phyloP scores from a whole-genome alignment of 2,888 invertebrate species.

The Coenonympha glycerion region DNA sequence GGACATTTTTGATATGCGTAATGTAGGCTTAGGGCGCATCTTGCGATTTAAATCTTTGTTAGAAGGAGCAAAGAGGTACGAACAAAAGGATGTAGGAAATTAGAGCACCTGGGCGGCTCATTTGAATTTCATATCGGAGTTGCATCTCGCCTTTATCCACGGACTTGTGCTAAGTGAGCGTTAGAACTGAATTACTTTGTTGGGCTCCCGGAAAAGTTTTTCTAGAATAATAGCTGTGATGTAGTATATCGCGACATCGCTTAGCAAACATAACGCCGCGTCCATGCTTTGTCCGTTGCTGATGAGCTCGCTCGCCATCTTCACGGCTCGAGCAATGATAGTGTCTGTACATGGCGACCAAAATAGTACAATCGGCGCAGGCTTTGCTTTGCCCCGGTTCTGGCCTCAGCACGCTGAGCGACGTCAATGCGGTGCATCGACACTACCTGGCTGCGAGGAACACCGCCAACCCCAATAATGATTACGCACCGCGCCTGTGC shows the following conservation, averaged over 20 bases:
- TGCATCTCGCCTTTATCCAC: constrained; percentile 19
- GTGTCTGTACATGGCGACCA: constrained; percentile 33
- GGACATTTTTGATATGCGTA: no score
- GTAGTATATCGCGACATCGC: constrained; percentile 47
- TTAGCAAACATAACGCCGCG: constrained; percentile 37
- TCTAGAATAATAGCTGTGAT: not conserved
- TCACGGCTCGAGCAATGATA: constrained; percentile 20
- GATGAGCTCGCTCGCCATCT: constrained; percentile 22
- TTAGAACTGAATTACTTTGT: constrained; percentile 13
- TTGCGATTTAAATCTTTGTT: no score
- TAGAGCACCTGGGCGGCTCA: constrained; percentile 22
- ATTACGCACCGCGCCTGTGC: no score
- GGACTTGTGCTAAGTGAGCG: constrained; percentile 6
- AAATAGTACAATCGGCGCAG: constrained; percentile 39
- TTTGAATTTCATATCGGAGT: constrained; percentile 27
- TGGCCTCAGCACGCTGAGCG: constrained; percentile 34
- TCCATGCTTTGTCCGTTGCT: constrained; percentile 22
- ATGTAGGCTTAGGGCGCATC: no score
- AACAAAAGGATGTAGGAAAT: constrained; percentile 24
- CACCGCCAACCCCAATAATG: no score
- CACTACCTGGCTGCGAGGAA: constrained; percentile 45
- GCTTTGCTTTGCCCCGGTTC: constrained; percentile 26
- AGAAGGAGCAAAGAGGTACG: no score
- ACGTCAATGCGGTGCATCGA: constrained; percentile 40
- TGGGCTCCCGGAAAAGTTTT: not conserved